Conservation (phyloP, 2,888 invertebrate species). For the Dynastes grantii region DNA sequence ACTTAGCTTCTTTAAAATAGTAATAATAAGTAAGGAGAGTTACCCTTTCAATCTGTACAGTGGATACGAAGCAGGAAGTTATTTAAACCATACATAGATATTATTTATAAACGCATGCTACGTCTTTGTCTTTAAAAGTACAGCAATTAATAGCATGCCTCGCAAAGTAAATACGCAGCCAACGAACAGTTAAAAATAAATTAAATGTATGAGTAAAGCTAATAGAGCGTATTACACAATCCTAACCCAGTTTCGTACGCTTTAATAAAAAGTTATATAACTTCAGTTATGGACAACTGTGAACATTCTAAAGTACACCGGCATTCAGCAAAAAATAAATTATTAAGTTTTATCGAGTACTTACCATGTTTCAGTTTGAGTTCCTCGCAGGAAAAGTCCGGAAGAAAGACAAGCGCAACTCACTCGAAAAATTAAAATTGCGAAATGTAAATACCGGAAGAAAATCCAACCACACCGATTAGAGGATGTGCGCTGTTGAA, state of each 20-base stretch:
- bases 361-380: slow-evolving; percentile 32
- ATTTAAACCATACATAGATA: background rate
- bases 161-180: slow-evolving; percentile 1
- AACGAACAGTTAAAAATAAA: slow-evolving; percentile 5
- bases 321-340: background rate
- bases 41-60: background rate
- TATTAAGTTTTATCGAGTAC: background rate
- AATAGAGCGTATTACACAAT: slow-evolving; percentile 32
- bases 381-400: slow-evolving; percentile 10
- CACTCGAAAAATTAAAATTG: slow-evolving; percentile 22
- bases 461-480: slow-evolving; percentile 1
- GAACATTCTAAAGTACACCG: background rate
- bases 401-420: slow-evolving; percentile 12
- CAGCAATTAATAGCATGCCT: background rate
- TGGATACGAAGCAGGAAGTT: background rate
- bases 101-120: background rate
- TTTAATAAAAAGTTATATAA: slow-evolving; percentile 39
- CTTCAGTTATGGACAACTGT: background rate
- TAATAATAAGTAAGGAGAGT: too few species aligned
- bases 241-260: slow-evolving; percentile 35
- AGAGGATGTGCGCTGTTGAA: background rate
- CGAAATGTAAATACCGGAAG: slow-evolving; percentile 2
- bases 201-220: background rate
- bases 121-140: background rate
- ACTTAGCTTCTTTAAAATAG: too few species aligned